These are phyloP conservation scores for Platypus cylindrus DNA, from an alignment of 2,888 invertebrate genomes.

Conservation along the genomic window DNA sequence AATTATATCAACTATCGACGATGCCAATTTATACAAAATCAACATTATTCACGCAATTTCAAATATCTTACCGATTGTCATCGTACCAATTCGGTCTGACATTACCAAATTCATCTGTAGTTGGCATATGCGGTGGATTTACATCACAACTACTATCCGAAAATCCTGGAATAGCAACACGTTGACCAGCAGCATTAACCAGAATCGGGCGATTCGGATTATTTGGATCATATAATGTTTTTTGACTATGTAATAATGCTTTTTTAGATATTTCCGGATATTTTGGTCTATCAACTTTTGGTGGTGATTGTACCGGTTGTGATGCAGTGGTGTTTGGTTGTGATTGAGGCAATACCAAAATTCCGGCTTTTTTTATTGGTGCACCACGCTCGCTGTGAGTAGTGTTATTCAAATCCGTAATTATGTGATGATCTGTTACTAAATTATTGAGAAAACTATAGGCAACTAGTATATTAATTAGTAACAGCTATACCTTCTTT, in stretches of 20 bases:
- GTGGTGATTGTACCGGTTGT: too few species aligned
- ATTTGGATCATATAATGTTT: constrained; percentile 46
- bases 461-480: neutral
- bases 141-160: constrained; percentile 25
- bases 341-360: constrained; percentile 28
- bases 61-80: constrained; percentile 26
- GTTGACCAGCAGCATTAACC: constrained; percentile 41
- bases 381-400: neutral
- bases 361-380: constrained; percentile 27
- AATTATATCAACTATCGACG: neutral
- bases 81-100: constrained; percentile 45
- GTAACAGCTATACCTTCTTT: constrained; percentile 17
- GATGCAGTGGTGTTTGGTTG: too few species aligned
- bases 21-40: constrained; percentile 1
- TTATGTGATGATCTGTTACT: neutral
- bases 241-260: constrained; percentile 7
- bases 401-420: neutral
- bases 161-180: constrained; percentile 32
- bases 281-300: constrained; percentile 13
- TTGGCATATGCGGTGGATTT: constrained; percentile 26
- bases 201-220: constrained; percentile 62
- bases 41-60: neutral
- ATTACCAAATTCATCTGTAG: constrained; percentile 40
- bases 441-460: neutral
- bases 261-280: constrained; percentile 13